Conservation (phyloP, 64 coral and sea anemone genomes). For the Platygyra sinensis region DNA sequence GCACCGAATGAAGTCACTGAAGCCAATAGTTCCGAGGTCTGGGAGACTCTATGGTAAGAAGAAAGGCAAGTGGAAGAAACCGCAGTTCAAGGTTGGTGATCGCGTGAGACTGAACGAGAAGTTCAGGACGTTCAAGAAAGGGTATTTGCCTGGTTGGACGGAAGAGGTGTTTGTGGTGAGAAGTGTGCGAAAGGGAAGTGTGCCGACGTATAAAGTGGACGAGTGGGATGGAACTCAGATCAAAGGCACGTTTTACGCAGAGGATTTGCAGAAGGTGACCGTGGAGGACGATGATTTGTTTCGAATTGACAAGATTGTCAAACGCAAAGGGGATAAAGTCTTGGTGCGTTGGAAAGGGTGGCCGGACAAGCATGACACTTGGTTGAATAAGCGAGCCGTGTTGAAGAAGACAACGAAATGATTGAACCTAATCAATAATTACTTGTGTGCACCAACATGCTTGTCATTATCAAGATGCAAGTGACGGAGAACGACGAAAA, state of each 20-base stretch:
- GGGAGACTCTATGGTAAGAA: too few species aligned
- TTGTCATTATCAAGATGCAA: too few species aligned
- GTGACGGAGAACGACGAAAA: too few species aligned
- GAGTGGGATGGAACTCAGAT: slow-evolving; percentile 43
- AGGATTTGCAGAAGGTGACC: slow-evolving; percentile 52
- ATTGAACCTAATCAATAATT: too few species aligned
- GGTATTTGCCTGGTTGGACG: slow-evolving; percentile 72
- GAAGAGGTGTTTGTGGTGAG: slow-evolving; percentile 53
- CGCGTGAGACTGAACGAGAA: slow-evolving; percentile 37
- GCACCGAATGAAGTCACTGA: too few species aligned
- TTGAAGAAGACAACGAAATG: too few species aligned
- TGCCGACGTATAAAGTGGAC: slow-evolving; percentile 17
- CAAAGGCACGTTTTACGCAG: slow-evolving; percentile 43
- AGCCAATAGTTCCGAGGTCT: too few species aligned
- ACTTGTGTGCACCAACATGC: too few species aligned
- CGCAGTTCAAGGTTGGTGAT: neutral
- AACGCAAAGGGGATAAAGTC: slow-evolving; percentile 50
- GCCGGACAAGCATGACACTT: slow-evolving; percentile 65
- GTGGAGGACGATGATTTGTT: neutral
- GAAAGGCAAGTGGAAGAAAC: too few species aligned
- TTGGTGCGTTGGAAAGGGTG: slow-evolving; percentile 74
- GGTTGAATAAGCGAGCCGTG: neutral
- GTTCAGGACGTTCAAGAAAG: slow-evolving; percentile 15
- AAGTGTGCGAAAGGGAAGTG: neutral
- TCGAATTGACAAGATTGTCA: slow-evolving; percentile 56